Evolutionary conservation across 2,888 invertebrate genomes (phyloP).

Genomic region (Agrochola circellaris): DNA sequence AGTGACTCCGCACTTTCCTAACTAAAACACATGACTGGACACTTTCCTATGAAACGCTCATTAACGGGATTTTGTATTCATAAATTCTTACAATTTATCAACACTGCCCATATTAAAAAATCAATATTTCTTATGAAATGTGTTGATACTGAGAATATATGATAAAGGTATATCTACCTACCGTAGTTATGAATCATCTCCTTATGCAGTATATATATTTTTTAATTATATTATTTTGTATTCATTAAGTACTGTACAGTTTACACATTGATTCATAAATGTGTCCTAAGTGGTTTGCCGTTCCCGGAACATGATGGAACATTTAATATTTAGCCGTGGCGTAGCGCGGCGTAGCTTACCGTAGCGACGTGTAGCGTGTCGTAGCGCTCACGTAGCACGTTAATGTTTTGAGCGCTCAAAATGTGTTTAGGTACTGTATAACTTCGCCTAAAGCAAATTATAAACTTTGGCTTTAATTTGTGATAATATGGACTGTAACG

Average conservation of each 20-base stretch:
- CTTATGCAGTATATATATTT: neutral
- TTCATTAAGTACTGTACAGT: conserved; percentile 4
- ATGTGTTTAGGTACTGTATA: neutral
- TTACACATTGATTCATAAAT: neutral
- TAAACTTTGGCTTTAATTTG: neutral
- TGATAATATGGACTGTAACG: neutral
- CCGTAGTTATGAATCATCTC: conserved; percentile 13
- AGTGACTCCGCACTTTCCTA: conserved; percentile 47
- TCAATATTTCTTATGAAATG: conserved; percentile 39
- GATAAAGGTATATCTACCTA: neutral
- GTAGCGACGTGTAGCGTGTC: conserved; percentile 31
- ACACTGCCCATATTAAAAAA: conserved; percentile 24
- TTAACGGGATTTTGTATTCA: conserved; percentile 58
- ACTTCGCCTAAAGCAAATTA: neutral
- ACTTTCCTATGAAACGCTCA: conserved; percentile 57
- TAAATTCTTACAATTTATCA: conserved; percentile 51
- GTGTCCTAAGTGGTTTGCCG: too few relatives aligned
- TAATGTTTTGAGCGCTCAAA: neutral
- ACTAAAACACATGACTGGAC: conserved; percentile 46
- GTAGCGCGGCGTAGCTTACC: conserved; percentile 29
- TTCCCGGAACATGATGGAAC: neutral
- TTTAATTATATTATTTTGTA: neutral
- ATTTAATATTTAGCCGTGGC: neutral
- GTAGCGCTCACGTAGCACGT: conserved; percentile 39
- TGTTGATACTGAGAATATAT: conserved; percentile 12